Base-by-base conservation (phyloP, 2,113 vertebrate species). In the Hyaena hyaena region DNA sequence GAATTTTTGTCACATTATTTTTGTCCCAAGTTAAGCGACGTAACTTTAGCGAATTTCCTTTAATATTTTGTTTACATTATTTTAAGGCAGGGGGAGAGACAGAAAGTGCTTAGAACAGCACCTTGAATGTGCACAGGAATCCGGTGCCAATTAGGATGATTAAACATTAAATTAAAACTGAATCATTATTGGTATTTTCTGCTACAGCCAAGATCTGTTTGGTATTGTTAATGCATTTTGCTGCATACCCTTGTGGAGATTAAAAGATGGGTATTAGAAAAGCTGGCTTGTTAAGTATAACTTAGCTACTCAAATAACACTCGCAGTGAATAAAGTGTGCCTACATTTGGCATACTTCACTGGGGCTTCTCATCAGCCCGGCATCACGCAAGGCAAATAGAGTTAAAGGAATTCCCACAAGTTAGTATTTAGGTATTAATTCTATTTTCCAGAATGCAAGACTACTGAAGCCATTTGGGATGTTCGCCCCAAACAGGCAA, bases 1-100 rank as follows among this genome's bases (percentile, higher is more conserved):
- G 98, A 98, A 98, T 98, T 98, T 98, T 99, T 98, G 98, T 98
- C 98, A 98, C 98, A 98, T 99, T 98, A 98, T 98, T 98, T 98
- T 98, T 98, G 98, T 98, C 98, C 98, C 73, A 93, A 98, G 97
- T 98, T 97, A 98, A 99, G 98, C 98, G 98, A 98, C 88, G 73
- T 73, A 98, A 98, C 98, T 98, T 98, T 96, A 98, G 98, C 84
- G 95, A 97, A 98, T 98, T 98, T 97, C 2, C 39, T 98, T 97
- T 98, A 98, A 98, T 99, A 99, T 99, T 98, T 99, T 97, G 88
- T 97, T 86, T 71, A n/a, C 66, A 53, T 96, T 91, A 93, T 98
- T 98, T 98, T 97, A 97, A 94, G 84, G 80, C 86, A 92, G 55
- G 6, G 73, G 92, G 80, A 96, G 96, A 97, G 96, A 89, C 90